Percentiles rank a stretch among this genome's conserved stretches.
These are phyloP conservation scores for Sphaerophoria rueppellii DNA, from an alignment of 2,888 invertebrate species.

Conservation along the genomic window DNA sequence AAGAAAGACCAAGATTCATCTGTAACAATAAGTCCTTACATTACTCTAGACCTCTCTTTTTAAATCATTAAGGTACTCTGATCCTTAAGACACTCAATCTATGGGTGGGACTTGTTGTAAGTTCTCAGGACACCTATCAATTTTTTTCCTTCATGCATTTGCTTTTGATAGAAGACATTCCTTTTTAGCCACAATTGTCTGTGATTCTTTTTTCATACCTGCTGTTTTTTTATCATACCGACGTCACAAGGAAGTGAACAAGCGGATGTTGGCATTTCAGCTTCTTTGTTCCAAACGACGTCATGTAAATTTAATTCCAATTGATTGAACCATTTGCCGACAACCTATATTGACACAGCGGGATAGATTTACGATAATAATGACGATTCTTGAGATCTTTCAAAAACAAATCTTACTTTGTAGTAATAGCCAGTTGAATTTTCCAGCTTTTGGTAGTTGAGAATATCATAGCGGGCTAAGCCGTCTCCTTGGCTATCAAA, in stretches of 20 bases:
- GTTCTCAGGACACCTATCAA: no score
- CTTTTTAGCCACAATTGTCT: no score
- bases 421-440: slow-evolving; percentile 79
- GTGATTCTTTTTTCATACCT: no score
- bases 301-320: slow-evolving; percentile 82
- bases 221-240: slow-evolving; percentile 87
- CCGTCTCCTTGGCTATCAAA: slow-evolving; percentile 90
- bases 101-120: no score
- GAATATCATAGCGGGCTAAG: slow-evolving; percentile 88
- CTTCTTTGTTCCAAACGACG: slow-evolving; percentile 84
- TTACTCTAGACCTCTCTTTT: no score
- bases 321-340: slow-evolving; percentile 86
- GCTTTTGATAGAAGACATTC: no score
- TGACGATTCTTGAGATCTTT: neutral
- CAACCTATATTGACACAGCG: slow-evolving; percentile 82
- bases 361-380: slow-evolving; percentile 79
- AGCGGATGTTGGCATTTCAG: slow-evolving; percentile 85
- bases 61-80: no score
- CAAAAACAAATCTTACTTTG: slow-evolving; percentile 80
- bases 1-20: no score
- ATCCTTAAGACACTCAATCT: no score
- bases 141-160: no score
- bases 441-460: slow-evolving; percentile 85
- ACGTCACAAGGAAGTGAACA: slow-evolving; percentile 87
- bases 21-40: no score